These are phyloP conservation scores for Trissolcus brochymenae DNA, from an alignment of 2,888 invertebrate genomes.

Conservation along the genomic window DNA sequence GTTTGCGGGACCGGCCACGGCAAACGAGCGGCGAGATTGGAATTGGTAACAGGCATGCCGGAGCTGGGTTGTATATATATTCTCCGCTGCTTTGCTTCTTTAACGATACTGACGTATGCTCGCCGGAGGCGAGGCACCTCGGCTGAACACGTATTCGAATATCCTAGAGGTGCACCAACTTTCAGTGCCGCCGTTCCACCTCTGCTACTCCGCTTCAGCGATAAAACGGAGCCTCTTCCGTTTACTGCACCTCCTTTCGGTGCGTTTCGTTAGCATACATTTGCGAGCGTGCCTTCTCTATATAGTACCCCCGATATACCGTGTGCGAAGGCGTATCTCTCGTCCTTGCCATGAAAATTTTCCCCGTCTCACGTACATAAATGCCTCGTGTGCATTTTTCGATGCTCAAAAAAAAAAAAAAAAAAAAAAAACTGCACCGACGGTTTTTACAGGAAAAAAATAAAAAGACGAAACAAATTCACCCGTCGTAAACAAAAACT, in stretches of 20 bases:
- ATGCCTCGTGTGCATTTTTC: no score
- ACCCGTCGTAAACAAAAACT: no score
- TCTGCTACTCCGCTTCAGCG: conserved; percentile 45
- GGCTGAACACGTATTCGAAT: conserved; percentile 55
- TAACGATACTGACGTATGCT: conserved; percentile 63
- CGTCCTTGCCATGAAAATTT: neutral
- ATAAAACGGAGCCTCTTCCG: conserved; percentile 58
- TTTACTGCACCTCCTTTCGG: conserved; percentile 56
- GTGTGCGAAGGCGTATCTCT: conserved; percentile 36
- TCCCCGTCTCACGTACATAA: no score
- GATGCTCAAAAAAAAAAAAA: no score
- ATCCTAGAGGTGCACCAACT: conserved; percentile 67
- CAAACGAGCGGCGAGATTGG: conserved; percentile 67
- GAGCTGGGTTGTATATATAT: conserved; percentile 60
- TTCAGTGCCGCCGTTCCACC: conserved; percentile 60
- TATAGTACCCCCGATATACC: conserved; percentile 30
- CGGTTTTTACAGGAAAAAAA: no score
- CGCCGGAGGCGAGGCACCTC: conserved; percentile 69
- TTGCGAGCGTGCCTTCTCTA: conserved; percentile 56
- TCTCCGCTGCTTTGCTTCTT: conserved; percentile 59
- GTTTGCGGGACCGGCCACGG: conserved; percentile 63
- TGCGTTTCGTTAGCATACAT: conserved; percentile 60
- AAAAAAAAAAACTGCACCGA: no score
- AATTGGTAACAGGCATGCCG: conserved; percentile 74
- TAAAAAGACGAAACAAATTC: no score